Evolutionary conservation across 2,888 invertebrate species (phyloP).

Genomic region (Petrolisthes cinctipes): DNA sequence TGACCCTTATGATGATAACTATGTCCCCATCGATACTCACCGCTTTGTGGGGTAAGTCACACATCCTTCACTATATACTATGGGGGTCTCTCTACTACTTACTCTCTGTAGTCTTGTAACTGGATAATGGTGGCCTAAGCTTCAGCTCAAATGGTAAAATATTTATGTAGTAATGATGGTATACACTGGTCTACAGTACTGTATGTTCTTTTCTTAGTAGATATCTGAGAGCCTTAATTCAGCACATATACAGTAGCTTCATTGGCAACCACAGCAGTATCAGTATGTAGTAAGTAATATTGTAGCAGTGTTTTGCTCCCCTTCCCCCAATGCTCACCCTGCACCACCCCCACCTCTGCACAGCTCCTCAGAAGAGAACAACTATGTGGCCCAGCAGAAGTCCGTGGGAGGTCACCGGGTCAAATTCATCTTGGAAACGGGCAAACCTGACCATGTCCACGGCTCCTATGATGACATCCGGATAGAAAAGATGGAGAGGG

Average conservation of each 20-base stretch:
- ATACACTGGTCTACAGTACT: not conserved
- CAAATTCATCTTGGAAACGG: slow-evolving; percentile 65
- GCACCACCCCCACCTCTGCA: slow-evolving; percentile 15
- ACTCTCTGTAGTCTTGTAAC: not conserved
- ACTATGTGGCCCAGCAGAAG: slow-evolving; percentile 44
- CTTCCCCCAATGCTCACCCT: not conserved
- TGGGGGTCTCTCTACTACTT: not conserved
- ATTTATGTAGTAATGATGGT: not conserved
- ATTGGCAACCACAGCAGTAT: not conserved
- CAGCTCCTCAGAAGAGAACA: slow-evolving; percentile 53
- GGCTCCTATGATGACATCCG: slow-evolving; percentile 64
- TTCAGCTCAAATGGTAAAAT: not conserved
- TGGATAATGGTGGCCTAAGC: not conserved
- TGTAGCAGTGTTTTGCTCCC: not conserved
- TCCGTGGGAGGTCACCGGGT: slow-evolving; percentile 59
- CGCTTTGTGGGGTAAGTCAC: slow-evolving; percentile 46
- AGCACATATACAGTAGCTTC: not conserved
- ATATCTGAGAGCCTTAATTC: too few relatives aligned
- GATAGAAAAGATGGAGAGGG: slow-evolving; percentile 60
- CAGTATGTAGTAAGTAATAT: slow-evolving; percentile 6
- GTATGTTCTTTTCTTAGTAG: too few relatives aligned
- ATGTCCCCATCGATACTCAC: slow-evolving; percentile 46
- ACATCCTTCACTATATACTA: not conserved
- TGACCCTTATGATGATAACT: slow-evolving; percentile 55
- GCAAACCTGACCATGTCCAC: slow-evolving; percentile 61